Conservation (phyloP, 2,888 invertebrate species). For the Bhutanitis thaidina region DNA sequence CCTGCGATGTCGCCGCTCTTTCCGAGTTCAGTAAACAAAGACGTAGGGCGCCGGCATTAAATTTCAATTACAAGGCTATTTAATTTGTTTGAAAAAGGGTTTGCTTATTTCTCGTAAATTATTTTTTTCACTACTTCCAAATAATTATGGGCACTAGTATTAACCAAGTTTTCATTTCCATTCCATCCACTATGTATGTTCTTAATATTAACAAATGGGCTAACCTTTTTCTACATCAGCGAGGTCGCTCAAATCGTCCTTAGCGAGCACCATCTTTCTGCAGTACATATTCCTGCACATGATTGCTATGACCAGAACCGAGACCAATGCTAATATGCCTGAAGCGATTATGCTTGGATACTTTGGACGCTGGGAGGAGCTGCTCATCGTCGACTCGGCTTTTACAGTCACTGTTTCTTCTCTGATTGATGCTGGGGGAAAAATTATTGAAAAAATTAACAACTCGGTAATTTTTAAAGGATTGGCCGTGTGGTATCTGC, state of each 20-base stretch:
- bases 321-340: slow-evolving; percentile 42
- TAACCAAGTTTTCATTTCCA: too few relatives aligned
- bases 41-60: too few relatives aligned
- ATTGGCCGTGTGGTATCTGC: too few relatives aligned
- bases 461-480: background rate
- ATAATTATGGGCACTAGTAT: too few relatives aligned
- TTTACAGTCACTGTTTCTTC: slow-evolving; percentile 59
- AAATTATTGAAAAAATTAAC: background rate
- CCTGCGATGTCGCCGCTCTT: too few relatives aligned
- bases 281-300: slow-evolving; percentile 52
- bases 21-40: too few relatives aligned
- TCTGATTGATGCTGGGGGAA: slow-evolving; percentile 45
- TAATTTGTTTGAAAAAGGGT: too few relatives aligned
- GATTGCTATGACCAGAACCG: slow-evolving; percentile 44
- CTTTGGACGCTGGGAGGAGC: slow-evolving; percentile 32
- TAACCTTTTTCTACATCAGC: slow-evolving; percentile 58
- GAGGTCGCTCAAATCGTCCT: slow-evolving; percentile 39
- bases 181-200: too few relatives aligned
- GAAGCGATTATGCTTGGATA: slow-evolving; percentile 49
- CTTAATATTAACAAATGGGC: background rate
- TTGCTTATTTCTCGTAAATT: too few relatives aligned
- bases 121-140: too few relatives aligned
- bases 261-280: slow-evolving; percentile 33
- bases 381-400: slow-evolving; percentile 58
- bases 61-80: too few relatives aligned